Conservation (phyloP, 2,888 invertebrate genomes). For the Tachina grossa region DNA sequence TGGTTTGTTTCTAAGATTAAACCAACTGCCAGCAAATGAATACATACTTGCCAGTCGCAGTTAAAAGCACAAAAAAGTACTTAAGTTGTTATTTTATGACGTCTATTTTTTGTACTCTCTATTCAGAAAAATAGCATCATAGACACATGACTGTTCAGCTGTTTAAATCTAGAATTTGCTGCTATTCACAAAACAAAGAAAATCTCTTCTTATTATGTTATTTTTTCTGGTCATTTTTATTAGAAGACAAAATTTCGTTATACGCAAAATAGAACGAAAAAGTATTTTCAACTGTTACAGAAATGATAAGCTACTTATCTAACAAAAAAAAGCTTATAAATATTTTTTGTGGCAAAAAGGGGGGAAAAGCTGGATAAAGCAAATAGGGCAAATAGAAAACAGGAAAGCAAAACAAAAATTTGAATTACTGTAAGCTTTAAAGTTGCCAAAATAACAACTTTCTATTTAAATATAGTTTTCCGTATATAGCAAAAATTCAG, state of each 20-base stretch:
- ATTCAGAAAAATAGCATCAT: conserved; percentile 8
- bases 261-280: conserved; percentile 3
- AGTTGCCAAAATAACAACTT: not conserved
- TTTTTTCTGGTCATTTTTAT: conserved; percentile 44
- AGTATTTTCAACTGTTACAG: conserved; percentile 46
- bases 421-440: not conserved
- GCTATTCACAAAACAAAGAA: conserved; percentile 44
- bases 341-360: not conserved
- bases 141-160: not conserved
- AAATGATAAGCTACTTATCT: conserved; percentile 70
- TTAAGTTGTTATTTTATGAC: conserved; percentile 45
- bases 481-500: too few species aligned
- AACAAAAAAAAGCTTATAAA: conserved; percentile 21
- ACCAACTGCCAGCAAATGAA: conserved; percentile 21
- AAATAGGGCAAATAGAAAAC: not conserved
- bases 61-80: conserved; percentile 54
- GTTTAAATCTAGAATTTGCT: conserved; percentile 17
- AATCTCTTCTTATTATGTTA: conserved; percentile 18
- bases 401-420: not conserved
- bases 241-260: conserved; percentile 44
- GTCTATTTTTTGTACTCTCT: conserved; percentile 18
- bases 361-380: not conserved
- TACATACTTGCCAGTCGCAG: conserved; percentile 54
- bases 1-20: conserved; percentile 61
- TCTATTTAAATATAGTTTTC: too few species aligned